Percentiles rank a stretch among this genome's conserved stretches.
Evolutionary conservation across 2,888 invertebrate species (phyloP).

Genomic region (Pegoplata infirma): DNA sequence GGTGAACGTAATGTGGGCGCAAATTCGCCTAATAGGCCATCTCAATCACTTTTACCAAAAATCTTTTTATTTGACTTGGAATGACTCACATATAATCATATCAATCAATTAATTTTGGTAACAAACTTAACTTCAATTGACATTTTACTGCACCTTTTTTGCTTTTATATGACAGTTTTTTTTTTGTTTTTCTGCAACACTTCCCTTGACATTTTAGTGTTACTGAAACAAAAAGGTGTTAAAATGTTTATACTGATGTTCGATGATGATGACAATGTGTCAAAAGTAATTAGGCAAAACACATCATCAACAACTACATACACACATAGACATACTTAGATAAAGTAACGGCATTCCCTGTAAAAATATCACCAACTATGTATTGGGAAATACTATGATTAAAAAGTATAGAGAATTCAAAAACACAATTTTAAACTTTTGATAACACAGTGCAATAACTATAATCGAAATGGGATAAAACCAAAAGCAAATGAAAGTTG

Average conservation of each 20-base stretch:
- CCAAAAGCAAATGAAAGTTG: no score
- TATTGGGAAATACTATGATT: no score
- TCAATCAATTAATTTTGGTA: not conserved
- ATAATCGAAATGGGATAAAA: no score
- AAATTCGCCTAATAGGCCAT: no score
- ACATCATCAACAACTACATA: slow-evolving; percentile 43
- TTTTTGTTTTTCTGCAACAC: not conserved
- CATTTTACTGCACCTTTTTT: not conserved
- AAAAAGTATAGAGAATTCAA: no score
- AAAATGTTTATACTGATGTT: slow-evolving; percentile 53
- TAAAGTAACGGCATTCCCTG: not conserved
- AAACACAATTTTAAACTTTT: no score
- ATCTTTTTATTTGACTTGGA: no score
- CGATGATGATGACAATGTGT: slow-evolving; percentile 60
- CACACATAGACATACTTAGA: no score
- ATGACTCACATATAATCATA: no score
- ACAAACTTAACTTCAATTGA: not conserved
- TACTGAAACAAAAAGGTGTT: slow-evolving; percentile 29
- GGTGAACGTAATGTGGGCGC: no score
- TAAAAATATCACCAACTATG: not conserved
- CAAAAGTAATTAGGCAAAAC: slow-evolving; percentile 65
- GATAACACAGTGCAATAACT: no score
- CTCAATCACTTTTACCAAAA: no score
- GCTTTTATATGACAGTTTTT: not conserved
- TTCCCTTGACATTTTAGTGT: slow-evolving; percentile 34